Evolutionary conservation across 1,140 invertebrate genomes (phyloP).

Genomic region (Geopemphigus sp.): DNA sequence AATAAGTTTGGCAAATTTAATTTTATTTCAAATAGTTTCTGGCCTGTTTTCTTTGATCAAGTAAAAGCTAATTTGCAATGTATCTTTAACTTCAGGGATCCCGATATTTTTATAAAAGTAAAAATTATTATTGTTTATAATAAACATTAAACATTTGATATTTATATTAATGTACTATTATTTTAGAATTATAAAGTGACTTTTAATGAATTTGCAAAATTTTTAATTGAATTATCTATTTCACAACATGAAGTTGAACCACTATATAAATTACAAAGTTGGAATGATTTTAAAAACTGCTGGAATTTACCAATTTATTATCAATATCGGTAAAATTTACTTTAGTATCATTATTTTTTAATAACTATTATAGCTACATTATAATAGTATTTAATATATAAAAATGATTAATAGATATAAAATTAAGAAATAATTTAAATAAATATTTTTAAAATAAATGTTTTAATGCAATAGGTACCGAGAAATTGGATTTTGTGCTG

Average conservation of each 20-base stretch:
- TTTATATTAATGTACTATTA: neutral
- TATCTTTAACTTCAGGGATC: conserved; percentile 33
- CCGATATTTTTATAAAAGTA: conserved; percentile 38
- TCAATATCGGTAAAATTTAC: conserved; percentile 37
- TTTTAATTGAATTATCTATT: conserved; percentile 9
- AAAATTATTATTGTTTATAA: neutral
- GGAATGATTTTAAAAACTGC: conserved; percentile 42
- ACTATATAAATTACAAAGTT: conserved; percentile 15
- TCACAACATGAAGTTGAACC: conserved; percentile 36
- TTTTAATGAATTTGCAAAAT: conserved; percentile 33
- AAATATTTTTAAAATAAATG: neutral
- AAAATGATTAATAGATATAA: too few species aligned
- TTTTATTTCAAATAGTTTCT: conserved; percentile 33
- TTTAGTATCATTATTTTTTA: neutral
- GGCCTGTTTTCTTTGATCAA: conserved; percentile 33
- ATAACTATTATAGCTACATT: neutral
- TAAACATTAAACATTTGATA: neutral
- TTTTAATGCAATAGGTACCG: neutral
- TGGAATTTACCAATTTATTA: conserved; percentile 48
- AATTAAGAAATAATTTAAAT: too few species aligned
- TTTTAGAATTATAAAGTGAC: conserved; percentile 46
- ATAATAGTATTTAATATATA: neutral
- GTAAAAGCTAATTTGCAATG: conserved; percentile 36
- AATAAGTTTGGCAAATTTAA: conserved; percentile 7
- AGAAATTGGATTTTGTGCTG: conserved; percentile 33